Base-by-base conservation (phyloP, 2,888 invertebrate genomes). In the Tanypteryx hageni region DNA sequence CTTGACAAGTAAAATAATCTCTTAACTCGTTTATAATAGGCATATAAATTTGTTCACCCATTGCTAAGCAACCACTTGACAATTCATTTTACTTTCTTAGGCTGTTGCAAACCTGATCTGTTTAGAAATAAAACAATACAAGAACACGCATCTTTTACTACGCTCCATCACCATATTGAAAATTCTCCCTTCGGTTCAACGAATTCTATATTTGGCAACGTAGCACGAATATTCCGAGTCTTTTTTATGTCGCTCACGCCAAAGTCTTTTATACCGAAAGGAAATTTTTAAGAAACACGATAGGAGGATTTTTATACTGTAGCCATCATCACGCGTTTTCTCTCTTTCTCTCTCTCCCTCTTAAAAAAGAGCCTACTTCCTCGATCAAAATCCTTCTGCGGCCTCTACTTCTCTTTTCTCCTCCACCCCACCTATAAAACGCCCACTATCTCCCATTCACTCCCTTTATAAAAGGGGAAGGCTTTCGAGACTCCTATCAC, bases 381-480 rank as follows among this genome's bases (percentile, higher is more conserved):
- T 27, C 27, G 13, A 27, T 22, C 22, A 76, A 76, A 76, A 76
- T 76, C 27, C 27, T 44, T n/a, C n/a, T n/a, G n/a, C n/a, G n/a
- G n/a, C n/a, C n/a, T n/a, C n/a, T n/a, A 76, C n/a, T n/a, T 22
- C 76, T 76, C 76, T 22, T 27, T 76, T 76, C 27, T 76, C 76
- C 22, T 27, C 27, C 27, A 27, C 27, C 22, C 22, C 76, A 27
- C 76, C 76, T 27, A 76, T 76, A 76, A 76, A 76, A 76, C 76
- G 76, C 76, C 76, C 76, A 76, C 76, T 27, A 76, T 27, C 27
- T 76, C 76, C 27, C 27, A 76, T 76, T 76, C 76, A 76, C 76
- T 76, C 76, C 11, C 22, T 76, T 22, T 76, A 76, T 76, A 76
- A 76, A 14, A 11, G 13, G 27, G 27, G 76, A 76, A 76, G 76